phyloP scores from a whole-genome alignment of 1,140 invertebrate genomes.

The Littorina saxatilis region DNA sequence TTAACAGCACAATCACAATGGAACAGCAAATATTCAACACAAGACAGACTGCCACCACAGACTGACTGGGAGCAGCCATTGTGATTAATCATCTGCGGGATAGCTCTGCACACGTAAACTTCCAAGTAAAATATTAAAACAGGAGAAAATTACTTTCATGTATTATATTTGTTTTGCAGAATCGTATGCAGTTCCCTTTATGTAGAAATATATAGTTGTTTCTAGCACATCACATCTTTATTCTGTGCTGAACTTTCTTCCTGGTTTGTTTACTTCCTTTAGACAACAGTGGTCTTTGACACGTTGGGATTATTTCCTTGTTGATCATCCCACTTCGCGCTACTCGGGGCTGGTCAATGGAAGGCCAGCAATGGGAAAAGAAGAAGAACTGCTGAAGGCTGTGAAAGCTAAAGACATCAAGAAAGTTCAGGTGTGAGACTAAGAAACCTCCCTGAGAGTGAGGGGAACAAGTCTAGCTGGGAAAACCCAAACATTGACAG shows the following conservation, averaged over 20 bases:
- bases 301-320: neutral
- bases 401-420: constrained; percentile 54
- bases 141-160: neutral
- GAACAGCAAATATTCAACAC: constrained; percentile 77
- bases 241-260: neutral
- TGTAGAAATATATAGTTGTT: neutral
- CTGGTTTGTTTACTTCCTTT: constrained; percentile 8
- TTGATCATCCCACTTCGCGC: neutral
- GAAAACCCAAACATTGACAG: no score
- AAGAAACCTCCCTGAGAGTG: neutral
- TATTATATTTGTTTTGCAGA: neutral
- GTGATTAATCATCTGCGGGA: constrained; percentile 17
- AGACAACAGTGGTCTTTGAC: neutral
- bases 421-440: constrained; percentile 56
- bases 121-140: no score
- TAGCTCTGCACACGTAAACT: neutral
- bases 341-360: neutral
- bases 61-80: constrained; percentile 56
- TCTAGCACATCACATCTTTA: neutral
- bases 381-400: constrained; percentile 60
- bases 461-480: no score
- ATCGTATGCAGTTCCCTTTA: neutral
- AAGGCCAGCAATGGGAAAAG: constrained; percentile 55
- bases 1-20: constrained; percentile 79
- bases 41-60: constrained; percentile 58